Percentiles rank a stretch among this genome's conserved stretches.
Evolutionary conservation across 2,113 vertebrate genomes (phyloP).

Genomic region (Ageneiosus marmoratus): DNA sequence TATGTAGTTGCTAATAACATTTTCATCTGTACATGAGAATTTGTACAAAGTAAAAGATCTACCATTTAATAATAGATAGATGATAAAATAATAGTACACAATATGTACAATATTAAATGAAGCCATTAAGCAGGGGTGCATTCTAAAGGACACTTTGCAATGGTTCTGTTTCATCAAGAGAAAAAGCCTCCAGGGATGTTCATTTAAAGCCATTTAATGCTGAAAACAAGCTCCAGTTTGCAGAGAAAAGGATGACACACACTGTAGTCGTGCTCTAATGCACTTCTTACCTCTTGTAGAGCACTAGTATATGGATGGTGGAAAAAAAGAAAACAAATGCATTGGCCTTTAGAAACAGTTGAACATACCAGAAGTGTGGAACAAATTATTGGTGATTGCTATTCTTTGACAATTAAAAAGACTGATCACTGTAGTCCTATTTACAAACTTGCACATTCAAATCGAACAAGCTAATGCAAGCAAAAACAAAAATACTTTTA

Average conservation of each 20-base stretch:
- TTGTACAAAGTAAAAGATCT: conserved; percentile 99
- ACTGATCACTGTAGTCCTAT: conserved; percentile 72
- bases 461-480: conserved; percentile 73
- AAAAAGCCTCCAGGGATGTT: conserved; percentile 70
- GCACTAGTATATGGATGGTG: conserved; percentile 3
- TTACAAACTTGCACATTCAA: conserved; percentile 81
- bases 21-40: conserved; percentile 91
- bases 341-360: conserved; percentile 27
- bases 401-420: conserved; percentile 79
- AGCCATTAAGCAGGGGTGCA: conserved; percentile 82
- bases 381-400: conserved; percentile 79
- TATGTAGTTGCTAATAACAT: conserved; percentile 70
- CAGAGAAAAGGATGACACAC: conserved; percentile 5
- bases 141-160: conserved; percentile 91
- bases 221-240: conserved; percentile 66
- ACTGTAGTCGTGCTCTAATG: conserved; percentile 31
- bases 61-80: conserved; percentile 97
- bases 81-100: conserved; percentile 94
- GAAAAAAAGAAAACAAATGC: background rate
- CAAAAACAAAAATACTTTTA: conserved; percentile 60
- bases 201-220: conserved; percentile 77
- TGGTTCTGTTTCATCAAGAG: conserved; percentile 66
- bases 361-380: conserved; percentile 19
- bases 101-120: conserved; percentile 97
- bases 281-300: conserved; percentile 23